Percentiles rank a stretch among this genome's conserved stretches.
Evolutionary conservation across 2,888 invertebrate genomes (phyloP).

Genomic region (Drosophila vallismaia): DNA sequence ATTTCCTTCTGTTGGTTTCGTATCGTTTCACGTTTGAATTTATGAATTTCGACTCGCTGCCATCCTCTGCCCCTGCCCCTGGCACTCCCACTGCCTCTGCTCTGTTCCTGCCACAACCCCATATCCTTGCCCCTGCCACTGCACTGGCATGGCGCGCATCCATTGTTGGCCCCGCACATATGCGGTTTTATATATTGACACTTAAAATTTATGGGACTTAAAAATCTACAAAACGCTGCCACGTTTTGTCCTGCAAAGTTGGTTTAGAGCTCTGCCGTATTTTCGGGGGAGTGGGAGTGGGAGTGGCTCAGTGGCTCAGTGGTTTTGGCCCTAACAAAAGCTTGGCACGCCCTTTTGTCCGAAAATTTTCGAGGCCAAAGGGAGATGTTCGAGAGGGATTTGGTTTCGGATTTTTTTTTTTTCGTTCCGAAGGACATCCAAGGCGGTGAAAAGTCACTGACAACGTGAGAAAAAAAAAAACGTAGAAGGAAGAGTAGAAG

Average conservation of each 20-base stretch:
- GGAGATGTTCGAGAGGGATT: constrained; percentile 7
- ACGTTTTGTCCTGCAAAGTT: constrained; percentile 48
- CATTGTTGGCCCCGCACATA: constrained; percentile 70
- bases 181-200: constrained; percentile 79
- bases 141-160: constrained; percentile 7
- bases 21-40: constrained; percentile 61
- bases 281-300: not conserved
- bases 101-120: not conserved
- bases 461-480: constrained; percentile 13
- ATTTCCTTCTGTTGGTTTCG: constrained; percentile 50
- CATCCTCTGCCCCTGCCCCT: not conserved
- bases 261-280: constrained; percentile 30
- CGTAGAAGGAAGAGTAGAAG: constrained; percentile 33
- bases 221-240: constrained; percentile 74
- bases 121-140: too few species aligned
- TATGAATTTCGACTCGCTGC: constrained; percentile 73
- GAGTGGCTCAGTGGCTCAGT: not conserved
- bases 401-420: not conserved
- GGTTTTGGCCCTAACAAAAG: constrained; percentile 34
- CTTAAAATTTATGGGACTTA: constrained; percentile 77
- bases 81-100: not conserved
- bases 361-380: not conserved
- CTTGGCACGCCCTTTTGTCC: constrained; percentile 37
- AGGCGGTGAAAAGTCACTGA: constrained; percentile 58
- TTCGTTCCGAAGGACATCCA: constrained; percentile 4